These are phyloP conservation scores for Abscondita cerata DNA, from an alignment of 2,888 invertebrate genomes.

Conservation along the genomic window DNA sequence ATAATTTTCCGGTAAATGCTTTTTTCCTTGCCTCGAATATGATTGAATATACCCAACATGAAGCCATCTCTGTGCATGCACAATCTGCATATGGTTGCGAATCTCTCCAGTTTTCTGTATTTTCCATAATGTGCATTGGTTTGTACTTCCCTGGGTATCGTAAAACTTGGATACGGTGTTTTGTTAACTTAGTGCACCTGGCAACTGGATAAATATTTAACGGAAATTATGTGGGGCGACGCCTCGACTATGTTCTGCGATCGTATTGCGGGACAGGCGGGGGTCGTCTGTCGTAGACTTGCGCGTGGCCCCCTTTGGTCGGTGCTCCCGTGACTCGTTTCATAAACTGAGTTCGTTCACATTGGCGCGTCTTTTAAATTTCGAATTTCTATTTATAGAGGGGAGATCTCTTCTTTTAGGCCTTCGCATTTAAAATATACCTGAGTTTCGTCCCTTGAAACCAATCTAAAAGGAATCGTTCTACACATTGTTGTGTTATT, in stretches of 20 bases:
- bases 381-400: background rate
- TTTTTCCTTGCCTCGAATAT: slow-evolving; percentile 58
- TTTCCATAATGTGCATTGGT: too few species aligned
- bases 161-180: slow-evolving; percentile 26
- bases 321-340: slow-evolving; percentile 49
- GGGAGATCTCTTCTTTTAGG: too few species aligned
- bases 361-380: slow-evolving; percentile 48
- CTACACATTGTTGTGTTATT: too few species aligned
- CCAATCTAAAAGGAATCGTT: too few species aligned
- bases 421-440: too few species aligned
- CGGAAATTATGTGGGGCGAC: slow-evolving; percentile 57
- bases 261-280: slow-evolving; percentile 60
- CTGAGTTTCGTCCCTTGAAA: too few species aligned
- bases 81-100: slow-evolving; percentile 70
- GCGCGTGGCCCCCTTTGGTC: slow-evolving; percentile 57
- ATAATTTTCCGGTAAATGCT: slow-evolving; percentile 59
- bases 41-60: slow-evolving; percentile 69
- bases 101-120: slow-evolving; percentile 62
- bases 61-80: slow-evolving; percentile 70
- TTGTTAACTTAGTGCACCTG: slow-evolving; percentile 37
- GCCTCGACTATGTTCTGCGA: slow-evolving; percentile 62
- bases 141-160: too few species aligned
- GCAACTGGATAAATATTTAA: slow-evolving; percentile 40
- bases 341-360: slow-evolving; percentile 38
- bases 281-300: slow-evolving; percentile 55